Evolutionary conservation across 2,888 invertebrate genomes (phyloP).

Genomic region (Acrobasis repandana): DNA sequence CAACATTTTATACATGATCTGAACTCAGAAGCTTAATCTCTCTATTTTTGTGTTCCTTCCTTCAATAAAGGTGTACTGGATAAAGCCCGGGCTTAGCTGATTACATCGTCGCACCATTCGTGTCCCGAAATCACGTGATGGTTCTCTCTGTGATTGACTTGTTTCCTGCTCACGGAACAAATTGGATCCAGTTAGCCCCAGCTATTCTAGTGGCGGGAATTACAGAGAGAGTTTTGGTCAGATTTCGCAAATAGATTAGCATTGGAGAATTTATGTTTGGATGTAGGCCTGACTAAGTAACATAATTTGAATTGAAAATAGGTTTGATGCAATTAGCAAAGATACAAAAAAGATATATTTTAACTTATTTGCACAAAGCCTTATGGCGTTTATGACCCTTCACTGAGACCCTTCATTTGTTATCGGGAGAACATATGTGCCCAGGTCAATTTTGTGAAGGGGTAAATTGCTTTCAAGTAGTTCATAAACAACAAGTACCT

Average conservation of each 20-base stretch:
- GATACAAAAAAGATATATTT: no score
- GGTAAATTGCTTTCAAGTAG: no score
- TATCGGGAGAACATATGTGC: no score
- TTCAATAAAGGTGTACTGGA: conserved; percentile 14
- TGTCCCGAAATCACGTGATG: conserved; percentile 55
- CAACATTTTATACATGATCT: no score
- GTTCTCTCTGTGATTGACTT: conserved; percentile 67
- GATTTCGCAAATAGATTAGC: conserved; percentile 33
- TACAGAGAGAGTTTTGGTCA: background rate
- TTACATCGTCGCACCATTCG: conserved; percentile 11
- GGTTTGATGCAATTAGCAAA: no score
- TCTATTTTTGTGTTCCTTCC: conserved; percentile 50
- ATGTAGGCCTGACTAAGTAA: no score
- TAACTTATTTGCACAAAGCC: no score
- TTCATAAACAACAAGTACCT: no score
- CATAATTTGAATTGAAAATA: no score
- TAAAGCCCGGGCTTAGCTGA: conserved; percentile 12
- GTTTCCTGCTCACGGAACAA: conserved; percentile 69
- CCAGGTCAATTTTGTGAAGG: no score
- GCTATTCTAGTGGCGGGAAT: conserved; percentile 26
- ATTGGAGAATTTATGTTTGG: conserved; percentile 20
- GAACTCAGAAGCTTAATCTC: conserved; percentile 53
- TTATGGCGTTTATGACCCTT: no score
- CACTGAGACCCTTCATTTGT: no score
- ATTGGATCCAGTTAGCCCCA: conserved; percentile 72